Evolutionary conservation across 2,888 invertebrate genomes (phyloP).

Genomic region (Graphium colonna): DNA sequence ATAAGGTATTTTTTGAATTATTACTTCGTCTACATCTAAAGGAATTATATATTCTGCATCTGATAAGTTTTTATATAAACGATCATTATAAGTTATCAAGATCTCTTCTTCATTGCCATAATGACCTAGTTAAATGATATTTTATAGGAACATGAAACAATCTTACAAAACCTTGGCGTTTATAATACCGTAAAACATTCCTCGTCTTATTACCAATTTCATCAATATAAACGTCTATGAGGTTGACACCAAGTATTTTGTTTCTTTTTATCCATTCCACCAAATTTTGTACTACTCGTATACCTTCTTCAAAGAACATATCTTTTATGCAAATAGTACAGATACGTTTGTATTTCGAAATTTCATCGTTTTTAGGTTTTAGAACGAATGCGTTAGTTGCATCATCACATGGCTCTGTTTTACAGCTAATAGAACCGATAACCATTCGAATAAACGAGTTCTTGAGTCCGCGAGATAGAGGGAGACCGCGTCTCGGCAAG

Average conservation of each 20-base stretch:
- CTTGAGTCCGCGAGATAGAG: no score
- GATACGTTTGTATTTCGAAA: slow-evolving; percentile 45
- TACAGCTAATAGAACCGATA: no score
- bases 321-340: slow-evolving; percentile 88
- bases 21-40: slow-evolving; percentile 86
- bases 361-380: slow-evolving; percentile 34
- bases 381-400: slow-evolving; percentile 63
- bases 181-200: slow-evolving; percentile 79
- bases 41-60: slow-evolving; percentile 83
- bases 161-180: slow-evolving; percentile 65
- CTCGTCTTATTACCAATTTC: slow-evolving; percentile 84
- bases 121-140: slow-evolving; percentile 49
- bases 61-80: slow-evolving; percentile 85
- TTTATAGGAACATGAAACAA: slow-evolving; percentile 78
- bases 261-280: slow-evolving; percentile 87
- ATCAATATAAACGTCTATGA: slow-evolving; percentile 82
- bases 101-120: slow-evolving; percentile 85
- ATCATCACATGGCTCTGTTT: slow-evolving; percentile 71
- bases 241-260: slow-evolving; percentile 83
- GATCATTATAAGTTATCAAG: slow-evolving; percentile 89
- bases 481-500: no score
- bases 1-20: slow-evolving; percentile 81
- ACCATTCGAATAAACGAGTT: no score
- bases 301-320: slow-evolving; percentile 82
- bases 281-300: slow-evolving; percentile 80